Evolutionary conservation across 2,888 invertebrate genomes (phyloP), one percentile per base, ranked within the genome.

Genomic region (Drosophila multiciliata): DNA sequence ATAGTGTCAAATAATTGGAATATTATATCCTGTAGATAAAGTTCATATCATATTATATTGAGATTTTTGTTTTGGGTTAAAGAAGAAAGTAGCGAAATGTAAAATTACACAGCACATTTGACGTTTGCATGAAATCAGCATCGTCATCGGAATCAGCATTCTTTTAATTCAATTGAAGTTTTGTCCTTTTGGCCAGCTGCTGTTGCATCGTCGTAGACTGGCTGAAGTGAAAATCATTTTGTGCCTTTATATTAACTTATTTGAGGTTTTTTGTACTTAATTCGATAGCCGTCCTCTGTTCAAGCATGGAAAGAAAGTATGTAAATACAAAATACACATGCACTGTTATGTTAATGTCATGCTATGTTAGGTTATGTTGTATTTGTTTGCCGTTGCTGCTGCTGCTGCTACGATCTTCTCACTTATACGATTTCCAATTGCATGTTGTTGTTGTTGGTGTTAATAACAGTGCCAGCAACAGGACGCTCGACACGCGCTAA

Each of bases 401-500:
- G 32, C 49, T 65, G 55, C 36, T 78, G 50, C 35, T 65, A 5
- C 26, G 49, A 49, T 49, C 49, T 26, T 75, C 67, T 65, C 59
- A 62, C 63, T 69, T 74, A 23, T 23, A 45, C 15, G 23, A 23
- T 23, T 45, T 45, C 23, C 4, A 23, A 8, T 45, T 45, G 45
- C 8, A 15, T 72, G 64, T 60, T 66, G 11, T 48, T 66, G 49
- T 55, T 69, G 36, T 49, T 74, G 61, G 58, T 78, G 52, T 65
- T 80, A 59, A 63, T 62, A 29, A 33, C 15, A 15, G 45, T 32
- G 83, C 45, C 82, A 82, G 82, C 88, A 82, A 82, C 82, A 82
- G 82, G 88, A 87, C 85, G 78, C 66, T 81, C 59, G 55, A 67
- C 69, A 84, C 78, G 52, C 63, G 69, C 63, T 61, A 40, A 63